Percentiles rank a stretch among this genome's conserved stretches.
These are phyloP conservation scores for Coryphaenoides rupestris DNA, from an alignment of 2,113 vertebrate genomes.

Conservation along the genomic window DNA sequence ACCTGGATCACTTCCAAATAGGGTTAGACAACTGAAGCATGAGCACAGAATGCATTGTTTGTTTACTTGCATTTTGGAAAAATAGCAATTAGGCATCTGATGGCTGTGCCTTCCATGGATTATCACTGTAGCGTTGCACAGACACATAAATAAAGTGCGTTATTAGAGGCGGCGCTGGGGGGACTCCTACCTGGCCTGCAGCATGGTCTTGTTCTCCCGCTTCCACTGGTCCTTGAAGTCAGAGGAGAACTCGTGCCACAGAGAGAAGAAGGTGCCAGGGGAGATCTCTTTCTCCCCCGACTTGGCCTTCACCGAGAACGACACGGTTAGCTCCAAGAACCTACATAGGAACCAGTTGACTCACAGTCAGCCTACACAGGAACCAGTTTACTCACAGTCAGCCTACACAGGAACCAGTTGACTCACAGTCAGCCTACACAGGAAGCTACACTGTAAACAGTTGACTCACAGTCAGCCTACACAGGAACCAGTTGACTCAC, in stretches of 20 bases:
- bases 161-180: too few relatives aligned
- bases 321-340: constrained; percentile 88
- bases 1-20: too few relatives aligned
- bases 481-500: constrained; percentile 57
- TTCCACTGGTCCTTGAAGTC: constrained; percentile 98
- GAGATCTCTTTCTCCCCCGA: constrained; percentile 93
- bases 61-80: too few relatives aligned
- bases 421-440: not conserved
- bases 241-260: constrained; percentile 97
- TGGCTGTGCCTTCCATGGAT: too few relatives aligned
- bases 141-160: too few relatives aligned
- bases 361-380: not conserved
- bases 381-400: not conserved
- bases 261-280: constrained; percentile 86
- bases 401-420: not conserved
- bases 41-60: too few relatives aligned
- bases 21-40: too few relatives aligned
- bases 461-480: constrained; percentile 37
- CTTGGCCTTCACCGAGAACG: constrained; percentile 93
- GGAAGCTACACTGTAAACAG: not conserved
- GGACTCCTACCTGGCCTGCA: constrained; percentile 87
- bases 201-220: constrained; percentile 92
- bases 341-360: constrained; percentile 61
- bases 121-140: too few relatives aligned
- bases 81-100: too few relatives aligned